A percentile compares a stretch with the other conserved stretches of the same genome.
phyloP scores from a whole-genome alignment of 1,140 invertebrate species.

The Tetragnatha versicolor region DNA sequence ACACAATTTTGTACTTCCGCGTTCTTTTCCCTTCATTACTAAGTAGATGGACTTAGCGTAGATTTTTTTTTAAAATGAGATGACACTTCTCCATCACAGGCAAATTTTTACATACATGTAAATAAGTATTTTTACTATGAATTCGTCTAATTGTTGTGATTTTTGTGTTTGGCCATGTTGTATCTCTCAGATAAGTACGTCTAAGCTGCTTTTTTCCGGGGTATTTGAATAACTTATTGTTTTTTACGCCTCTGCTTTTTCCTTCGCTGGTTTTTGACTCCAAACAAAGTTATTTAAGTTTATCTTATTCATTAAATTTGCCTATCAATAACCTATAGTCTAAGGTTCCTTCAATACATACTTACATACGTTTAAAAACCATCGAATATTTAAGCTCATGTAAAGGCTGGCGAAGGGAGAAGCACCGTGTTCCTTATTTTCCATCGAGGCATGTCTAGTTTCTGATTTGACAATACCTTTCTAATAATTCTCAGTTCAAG shows the following conservation, averaged over 20 bases:
- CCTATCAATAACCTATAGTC: no score
- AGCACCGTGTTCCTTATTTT: constrained; percentile 29
- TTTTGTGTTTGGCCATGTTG: constrained; percentile 34
- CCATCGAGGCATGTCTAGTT: constrained; percentile 39
- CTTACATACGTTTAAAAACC: no score
- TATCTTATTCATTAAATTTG: background rate
- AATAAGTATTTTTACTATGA: constrained; percentile 27
- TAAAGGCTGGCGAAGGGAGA: constrained; percentile 24
- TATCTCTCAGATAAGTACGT: constrained; percentile 27
- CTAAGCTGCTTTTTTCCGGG: constrained; percentile 41
- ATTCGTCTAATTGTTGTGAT: constrained; percentile 38
- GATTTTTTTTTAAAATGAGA: no score
- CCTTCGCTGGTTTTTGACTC: constrained; percentile 4
- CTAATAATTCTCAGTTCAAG: background rate
- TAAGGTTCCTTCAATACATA: no score
- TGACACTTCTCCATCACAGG: no score
- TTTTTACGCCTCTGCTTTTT: constrained; percentile 27
- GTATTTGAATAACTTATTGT: constrained; percentile 55
- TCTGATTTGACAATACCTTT: constrained; percentile 5
- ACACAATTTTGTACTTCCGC: no score
- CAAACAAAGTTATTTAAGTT: background rate
- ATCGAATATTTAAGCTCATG: no score
- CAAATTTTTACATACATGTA: constrained; percentile 13
- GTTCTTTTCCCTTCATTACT: no score
- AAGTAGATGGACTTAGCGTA: no score